Conservation (phyloP, 2,113 vertebrate genomes). For the Phalacrocorax brasilianus region DNA sequence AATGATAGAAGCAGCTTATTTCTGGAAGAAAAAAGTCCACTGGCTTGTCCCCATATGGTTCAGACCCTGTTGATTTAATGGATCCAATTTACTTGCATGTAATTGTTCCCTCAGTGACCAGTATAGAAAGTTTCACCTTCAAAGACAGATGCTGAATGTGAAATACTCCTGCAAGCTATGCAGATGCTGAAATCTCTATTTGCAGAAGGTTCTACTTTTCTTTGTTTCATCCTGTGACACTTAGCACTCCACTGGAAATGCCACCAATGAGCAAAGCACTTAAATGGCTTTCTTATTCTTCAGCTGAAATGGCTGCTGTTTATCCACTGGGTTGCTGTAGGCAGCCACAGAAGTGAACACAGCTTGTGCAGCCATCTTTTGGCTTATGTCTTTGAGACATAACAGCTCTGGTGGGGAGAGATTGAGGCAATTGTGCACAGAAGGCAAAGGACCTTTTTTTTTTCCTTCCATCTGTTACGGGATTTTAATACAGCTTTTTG, state of each 20-base stretch:
- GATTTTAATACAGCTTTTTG: conserved; percentile 6
- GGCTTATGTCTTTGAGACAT: neutral
- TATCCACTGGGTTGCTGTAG: neutral
- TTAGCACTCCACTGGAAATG: neutral
- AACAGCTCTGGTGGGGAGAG: neutral
- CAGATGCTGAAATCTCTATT: neutral
- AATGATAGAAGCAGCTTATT: neutral
- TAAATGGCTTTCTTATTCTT: neutral
- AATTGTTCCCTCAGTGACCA: conserved; percentile 11
- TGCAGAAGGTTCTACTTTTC: conserved; percentile 20
- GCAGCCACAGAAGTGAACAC: neutral
- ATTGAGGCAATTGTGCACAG: neutral
- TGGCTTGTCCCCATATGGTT: neutral
- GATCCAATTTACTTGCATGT: neutral
- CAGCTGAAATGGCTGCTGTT: neutral
- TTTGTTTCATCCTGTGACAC: neutral
- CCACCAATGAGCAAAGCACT: neutral
- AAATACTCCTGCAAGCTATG: neutral
- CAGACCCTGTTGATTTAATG: neutral
- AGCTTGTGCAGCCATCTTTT: conserved; percentile 14
- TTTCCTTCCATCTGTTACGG: neutral
- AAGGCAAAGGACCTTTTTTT: neutral
- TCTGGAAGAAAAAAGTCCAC: neutral
- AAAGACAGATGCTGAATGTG: neutral
- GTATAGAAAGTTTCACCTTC: neutral